Evolutionary conservation across 2,888 invertebrate genomes (phyloP).

Genomic region (Apeira syringaria): DNA sequence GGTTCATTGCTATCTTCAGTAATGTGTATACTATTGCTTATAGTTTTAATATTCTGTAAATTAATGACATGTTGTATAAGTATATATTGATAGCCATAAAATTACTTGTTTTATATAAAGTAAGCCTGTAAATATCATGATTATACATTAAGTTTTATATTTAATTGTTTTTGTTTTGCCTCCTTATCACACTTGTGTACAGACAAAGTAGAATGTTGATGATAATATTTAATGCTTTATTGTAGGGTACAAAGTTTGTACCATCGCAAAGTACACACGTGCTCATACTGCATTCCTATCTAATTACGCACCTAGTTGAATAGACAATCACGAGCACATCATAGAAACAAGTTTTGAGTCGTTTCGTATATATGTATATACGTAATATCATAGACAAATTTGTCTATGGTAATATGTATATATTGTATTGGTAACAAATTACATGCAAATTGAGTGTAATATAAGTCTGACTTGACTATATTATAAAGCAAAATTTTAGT

Average conservation of each 20-base stretch:
- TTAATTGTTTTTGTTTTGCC: slow-evolving; percentile 73
- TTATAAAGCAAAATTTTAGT: no score
- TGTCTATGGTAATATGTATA: no score
- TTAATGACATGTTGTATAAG: slow-evolving; percentile 81
- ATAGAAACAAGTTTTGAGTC: no score
- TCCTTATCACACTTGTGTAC: slow-evolving; percentile 29
- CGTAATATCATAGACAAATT: no score
- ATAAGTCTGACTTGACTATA: no score
- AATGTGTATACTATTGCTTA: slow-evolving; percentile 78
- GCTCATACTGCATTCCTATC: slow-evolving; percentile 13
- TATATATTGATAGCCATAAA: slow-evolving; percentile 81
- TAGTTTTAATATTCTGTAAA: slow-evolving; percentile 78
- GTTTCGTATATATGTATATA: no score
- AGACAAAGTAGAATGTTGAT: background rate
- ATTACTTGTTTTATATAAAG: slow-evolving; percentile 82
- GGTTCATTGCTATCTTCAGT: slow-evolving; percentile 68
- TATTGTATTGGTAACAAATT: no score
- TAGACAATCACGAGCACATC: no score
- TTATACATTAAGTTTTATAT: slow-evolving; percentile 84
- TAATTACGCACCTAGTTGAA: background rate
- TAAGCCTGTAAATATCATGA: slow-evolving; percentile 83
- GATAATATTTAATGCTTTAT: no score
- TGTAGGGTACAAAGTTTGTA: background rate
- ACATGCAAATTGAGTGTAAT: no score
- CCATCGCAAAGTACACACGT: slow-evolving; percentile 4